Base-by-base conservation (phyloP, 35 echinoderm and acorn worm genomes). In the Ophioderma brevispina region DNA sequence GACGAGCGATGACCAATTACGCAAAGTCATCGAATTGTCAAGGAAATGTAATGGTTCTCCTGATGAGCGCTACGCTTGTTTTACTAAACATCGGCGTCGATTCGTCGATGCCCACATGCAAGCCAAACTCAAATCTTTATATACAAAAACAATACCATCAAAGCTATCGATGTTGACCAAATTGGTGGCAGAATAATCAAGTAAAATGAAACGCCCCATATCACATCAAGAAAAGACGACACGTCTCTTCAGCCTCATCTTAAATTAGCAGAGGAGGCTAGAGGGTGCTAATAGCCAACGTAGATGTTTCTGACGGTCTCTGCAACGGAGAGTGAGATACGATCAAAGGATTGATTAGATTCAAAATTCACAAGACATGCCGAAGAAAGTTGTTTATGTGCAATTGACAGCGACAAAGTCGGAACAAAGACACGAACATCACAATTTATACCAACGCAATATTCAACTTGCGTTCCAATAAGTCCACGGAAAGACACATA, bases 241-340 rank as follows among this genome's bases (percentile, higher is more conserved):
- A 36, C 38, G 25, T 15, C 5, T 6, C 77, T 91, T 13, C 40
- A 3, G 38, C n/a, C 75, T 0, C 21, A 46, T 39, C 30, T 92
- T 25, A 87, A 63, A 75, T 42, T 91, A 38, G 84, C 85, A 76
- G 85, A 88, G 40, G 39, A 40, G 56, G 94, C 94, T 23, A 64
- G 86, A 81, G 76, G 13, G 92, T 96, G 86, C 81, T 96, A n/a
- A 92, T 86, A 40, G 59, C 40, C 39, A 95, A 95, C 85, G 80
- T 92, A 33, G 89, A 96, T 92, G 90, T 96, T 64, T 81, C 90
- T 82, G 94, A 96, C 81, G 94, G 90, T 64, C 84, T 91, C 31
- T 63, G 56, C 85, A 92, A 96, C 89, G 90, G 94, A 43, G 90
- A 88, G 23, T 42, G 77, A 28, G 90, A 85, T 34, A 89, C 42